These are phyloP conservation scores for Polia nebulosa DNA, from an alignment of 2,888 invertebrate species.

Conservation along the genomic window DNA sequence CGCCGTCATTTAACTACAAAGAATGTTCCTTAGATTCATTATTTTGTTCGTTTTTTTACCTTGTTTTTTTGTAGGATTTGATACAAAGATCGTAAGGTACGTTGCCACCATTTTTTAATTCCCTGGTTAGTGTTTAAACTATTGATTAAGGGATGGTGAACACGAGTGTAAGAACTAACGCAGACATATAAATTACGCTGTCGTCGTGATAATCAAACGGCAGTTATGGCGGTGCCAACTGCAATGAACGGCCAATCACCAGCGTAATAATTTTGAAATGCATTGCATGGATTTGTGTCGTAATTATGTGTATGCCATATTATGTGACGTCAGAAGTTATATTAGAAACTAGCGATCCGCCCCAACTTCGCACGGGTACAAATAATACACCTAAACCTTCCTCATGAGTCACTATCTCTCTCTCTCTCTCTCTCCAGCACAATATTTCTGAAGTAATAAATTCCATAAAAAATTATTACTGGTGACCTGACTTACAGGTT, in stretches of 20 bases:
- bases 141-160: not conserved
- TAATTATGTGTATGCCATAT: not conserved
- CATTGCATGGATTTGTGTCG: conserved; percentile 6
- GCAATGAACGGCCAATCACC: conserved; percentile 12
- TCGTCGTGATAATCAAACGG: conserved; percentile 10
- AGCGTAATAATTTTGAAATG: conserved; percentile 12
- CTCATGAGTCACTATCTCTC: no score
- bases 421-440: no score
- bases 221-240: conserved; percentile 21
- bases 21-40: not conserved
- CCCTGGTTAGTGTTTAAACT: not conserved
- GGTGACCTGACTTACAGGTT: no score
- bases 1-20: conserved; percentile 27
- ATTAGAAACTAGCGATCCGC: no score
- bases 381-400: no score
- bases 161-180: not conserved
- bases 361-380: no score
- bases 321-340: not conserved
- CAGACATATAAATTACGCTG: conserved; percentile 25
- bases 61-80: not conserved
- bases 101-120: not conserved
- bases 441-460: no score
- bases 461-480: no score
- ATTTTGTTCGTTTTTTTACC: not conserved
- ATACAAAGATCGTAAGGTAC: not conserved